phyloP scores from a whole-genome alignment of 2,113 vertebrate genomes.

The Mormoops blainvillei region DNA sequence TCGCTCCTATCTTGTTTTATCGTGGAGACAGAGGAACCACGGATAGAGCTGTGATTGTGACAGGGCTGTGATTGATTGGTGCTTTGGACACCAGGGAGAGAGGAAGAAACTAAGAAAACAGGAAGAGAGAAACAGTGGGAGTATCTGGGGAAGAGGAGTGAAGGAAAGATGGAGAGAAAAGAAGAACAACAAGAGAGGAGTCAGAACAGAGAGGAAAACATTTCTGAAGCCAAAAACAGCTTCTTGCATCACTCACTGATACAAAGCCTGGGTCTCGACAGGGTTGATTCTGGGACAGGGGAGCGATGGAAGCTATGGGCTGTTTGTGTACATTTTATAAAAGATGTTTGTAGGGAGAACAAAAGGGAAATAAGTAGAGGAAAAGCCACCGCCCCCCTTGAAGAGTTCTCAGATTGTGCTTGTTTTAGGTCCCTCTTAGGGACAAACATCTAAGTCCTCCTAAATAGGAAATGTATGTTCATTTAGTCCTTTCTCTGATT shows the following conservation, averaged over 20 bases:
- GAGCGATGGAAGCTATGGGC: background rate
- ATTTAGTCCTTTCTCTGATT: background rate
- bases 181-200: slow-evolving; percentile 41
- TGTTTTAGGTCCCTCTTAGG: background rate
- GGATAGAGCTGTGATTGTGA: background rate
- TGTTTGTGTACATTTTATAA: background rate
- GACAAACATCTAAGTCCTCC: background rate
- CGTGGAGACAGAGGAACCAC: background rate
- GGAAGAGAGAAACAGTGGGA: slow-evolving; percentile 32
- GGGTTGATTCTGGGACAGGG: slow-evolving; percentile 32
- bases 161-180: slow-evolving; percentile 29
- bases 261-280: background rate
- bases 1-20: slow-evolving; percentile 13
- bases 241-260: slow-evolving; percentile 19
- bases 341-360: background rate
- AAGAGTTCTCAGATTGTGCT: background rate
- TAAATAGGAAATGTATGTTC: background rate
- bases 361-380: background rate
- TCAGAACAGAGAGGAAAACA: slow-evolving; percentile 50
- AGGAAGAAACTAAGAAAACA: slow-evolving; percentile 35
- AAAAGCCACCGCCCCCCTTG: background rate
- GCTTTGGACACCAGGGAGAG: slow-evolving; percentile 17
- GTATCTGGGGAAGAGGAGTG: slow-evolving; percentile 34
- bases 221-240: slow-evolving; percentile 50
- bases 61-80: background rate